Evolutionary conservation across 2,113 vertebrate species (phyloP).

Genomic region (Alosa alosa): DNA sequence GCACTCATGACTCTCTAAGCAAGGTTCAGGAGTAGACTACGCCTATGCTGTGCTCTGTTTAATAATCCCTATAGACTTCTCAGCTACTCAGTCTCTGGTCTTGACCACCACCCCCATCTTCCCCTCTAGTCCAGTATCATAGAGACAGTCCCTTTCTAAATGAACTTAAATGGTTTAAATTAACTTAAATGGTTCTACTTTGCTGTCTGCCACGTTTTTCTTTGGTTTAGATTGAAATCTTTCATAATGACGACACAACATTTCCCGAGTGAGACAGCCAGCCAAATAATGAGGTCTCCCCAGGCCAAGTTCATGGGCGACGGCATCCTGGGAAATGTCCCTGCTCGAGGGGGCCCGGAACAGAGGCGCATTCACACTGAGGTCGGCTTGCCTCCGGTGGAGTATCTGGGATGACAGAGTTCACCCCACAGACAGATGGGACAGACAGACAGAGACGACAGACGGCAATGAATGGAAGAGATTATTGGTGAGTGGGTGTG

Average conservation of each 20-base stretch:
- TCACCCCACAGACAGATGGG: neutral
- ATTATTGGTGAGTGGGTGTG: neutral
- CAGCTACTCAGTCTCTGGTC: neutral
- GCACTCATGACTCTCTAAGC: neutral
- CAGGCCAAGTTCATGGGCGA: neutral
- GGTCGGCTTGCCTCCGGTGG: neutral
- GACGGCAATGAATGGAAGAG: neutral
- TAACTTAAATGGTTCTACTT: too few species aligned
- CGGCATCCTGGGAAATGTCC: neutral
- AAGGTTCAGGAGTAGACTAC: neutral
- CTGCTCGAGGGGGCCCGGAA: neutral
- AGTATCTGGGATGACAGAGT: neutral
- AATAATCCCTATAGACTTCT: neutral
- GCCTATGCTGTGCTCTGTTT: neutral
- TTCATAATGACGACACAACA: too few species aligned
- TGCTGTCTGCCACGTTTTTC: neutral
- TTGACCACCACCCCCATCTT: neutral
- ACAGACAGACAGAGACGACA: constrained; percentile 2
- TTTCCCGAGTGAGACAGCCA: too few species aligned
- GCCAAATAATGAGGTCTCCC: neutral
- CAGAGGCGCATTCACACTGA: neutral
- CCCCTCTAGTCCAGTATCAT: neutral
- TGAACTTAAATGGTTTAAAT: too few species aligned
- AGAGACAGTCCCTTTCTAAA: neutral
- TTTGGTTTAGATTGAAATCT: neutral